Evolutionary conservation across 2,888 invertebrate species (phyloP), one percentile per base, ranked within the genome.

Genomic region (Podotricha telesiphe): DNA sequence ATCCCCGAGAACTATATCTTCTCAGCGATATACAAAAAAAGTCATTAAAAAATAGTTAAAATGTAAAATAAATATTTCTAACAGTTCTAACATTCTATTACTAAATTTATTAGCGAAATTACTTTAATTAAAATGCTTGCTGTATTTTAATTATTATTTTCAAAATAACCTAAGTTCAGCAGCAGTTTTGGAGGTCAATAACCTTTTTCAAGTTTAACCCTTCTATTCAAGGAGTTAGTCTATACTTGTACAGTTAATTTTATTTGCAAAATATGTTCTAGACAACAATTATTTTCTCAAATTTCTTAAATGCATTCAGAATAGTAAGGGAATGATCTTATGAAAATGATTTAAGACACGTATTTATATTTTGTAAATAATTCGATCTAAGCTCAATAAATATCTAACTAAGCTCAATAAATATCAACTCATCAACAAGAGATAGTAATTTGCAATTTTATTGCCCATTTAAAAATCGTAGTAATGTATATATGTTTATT

Each of bases 91-190:
- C 28, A 4, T 28, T 28, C 6, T 6, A 28, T 28, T 28, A 28
- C 28, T 28, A 28, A 28, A 8, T 42, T 13, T 17, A 4, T 5
- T 22, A 34, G 22, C 17, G 34, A n/a, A 47, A 7, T 15, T n/a
- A 13, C 37, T 55, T 55, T 67, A 55, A 22, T 67, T 28, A 45
- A 62, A 4, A 19, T 37, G 51, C 45, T 34, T 51, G 42, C 28
- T 15, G 13, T 6, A 11, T 61, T 61, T 61, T 53, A 67, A 61
- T 61, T n/a, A 17, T 47, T 66, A 56, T 50, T 58, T 48, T 56
- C 47, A n/a, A 55, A 53, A 28, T 28, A n/a, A n/a, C 13, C 7
- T 10, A 37, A 42, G 42, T 2, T 42, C 13, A 42, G 42, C 28
- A 4, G 28, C 28, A 28, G 28, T 28, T 28, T 50, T 6, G 17